Base-by-base conservation (phyloP, 2,797 vertebrate genomes). In the Tangara arthus region DNA sequence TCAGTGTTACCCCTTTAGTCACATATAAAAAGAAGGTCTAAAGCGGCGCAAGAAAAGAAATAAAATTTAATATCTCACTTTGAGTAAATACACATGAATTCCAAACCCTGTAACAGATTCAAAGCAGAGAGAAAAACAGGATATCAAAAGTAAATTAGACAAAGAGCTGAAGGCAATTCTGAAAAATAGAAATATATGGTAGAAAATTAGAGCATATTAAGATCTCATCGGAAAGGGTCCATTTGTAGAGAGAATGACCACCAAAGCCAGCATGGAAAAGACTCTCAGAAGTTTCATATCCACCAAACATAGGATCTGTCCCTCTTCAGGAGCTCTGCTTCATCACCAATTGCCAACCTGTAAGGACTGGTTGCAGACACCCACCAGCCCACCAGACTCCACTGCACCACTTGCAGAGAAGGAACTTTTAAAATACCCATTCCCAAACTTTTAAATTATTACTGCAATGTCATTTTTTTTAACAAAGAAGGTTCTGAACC, bases 41-140 rank as follows among this genome's bases (percentile, higher is more conserved):
- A 82, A 85, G 90, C 35, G 89, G 75, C n/a, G 55, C 22, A 89
- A 93, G 60, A 65, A 50, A 55, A 92, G 18, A 92, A 91, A 82
- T 81, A 93, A 78, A 95, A 92, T 65, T 23, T 57, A 87, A 3
- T 83, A 72, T 52, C 66, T 75, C 82, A 39, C 52, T 92, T 76
- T n/a, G 14, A 91, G 46, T 92, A 95, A 93, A 78, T 55, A 95
- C 11, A 88, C 6, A 68, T 56, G 15, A 88, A 91, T 88, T 86
- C 41, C 27, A 91, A 88, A 44, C 21, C 44, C 63, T 35, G 21
- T 32, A 95, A 78, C 18, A 79, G 69, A 72, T 91, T 90, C 89
- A 93, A 90, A 79, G 65, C 44, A 71, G 30, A 91, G 22, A 85
- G 42, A 69, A 71, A 82, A 92, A 61, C 15, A 64, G 65, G 16